Percentiles rank a stretch among this genome's conserved stretches.
Conservation (phyloP, 2,113 vertebrate genomes). For the Bubo scandiacus region DNA sequence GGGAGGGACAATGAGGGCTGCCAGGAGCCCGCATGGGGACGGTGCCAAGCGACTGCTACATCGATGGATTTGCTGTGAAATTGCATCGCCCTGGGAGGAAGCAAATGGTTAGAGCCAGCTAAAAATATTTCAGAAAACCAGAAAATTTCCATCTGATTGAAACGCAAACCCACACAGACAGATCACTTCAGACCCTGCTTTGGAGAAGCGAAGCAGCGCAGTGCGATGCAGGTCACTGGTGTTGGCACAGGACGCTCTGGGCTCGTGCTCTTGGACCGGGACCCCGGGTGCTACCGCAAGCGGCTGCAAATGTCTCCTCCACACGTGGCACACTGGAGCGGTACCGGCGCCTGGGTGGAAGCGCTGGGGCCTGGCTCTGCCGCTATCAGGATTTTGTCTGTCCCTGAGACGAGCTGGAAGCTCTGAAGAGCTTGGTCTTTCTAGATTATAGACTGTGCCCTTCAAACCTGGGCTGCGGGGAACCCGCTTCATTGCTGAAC, state of each 20-base stretch:
- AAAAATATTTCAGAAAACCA: not conserved
- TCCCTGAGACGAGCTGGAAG: constrained; percentile 10
- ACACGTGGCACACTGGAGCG: rapidly evolving
- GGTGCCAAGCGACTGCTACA: not conserved
- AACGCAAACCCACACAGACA: not conserved
- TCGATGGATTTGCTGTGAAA: constrained; percentile 9
- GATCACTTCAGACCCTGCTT: not conserved
- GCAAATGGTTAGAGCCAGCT: not conserved
- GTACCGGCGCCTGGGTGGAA: rapidly evolving
- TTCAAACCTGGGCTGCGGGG: not conserved
- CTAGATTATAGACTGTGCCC: not conserved
- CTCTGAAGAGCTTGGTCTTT: not conserved
- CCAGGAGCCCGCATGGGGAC: not conserved
- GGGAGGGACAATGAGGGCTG: not conserved
- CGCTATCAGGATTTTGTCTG: not conserved
- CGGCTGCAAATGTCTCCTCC: not conserved
- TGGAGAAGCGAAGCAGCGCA: not conserved
- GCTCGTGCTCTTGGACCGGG: not conserved
- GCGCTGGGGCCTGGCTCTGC: not conserved
- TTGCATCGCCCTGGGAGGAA: not conserved
- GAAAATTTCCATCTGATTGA: not conserved
- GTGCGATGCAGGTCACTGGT: rapidly evolving
- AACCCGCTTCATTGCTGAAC: not conserved
- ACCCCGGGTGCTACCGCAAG: rapidly evolving
- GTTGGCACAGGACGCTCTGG: not conserved